A percentile compares a stretch with the other conserved stretches of the same genome.
Conservation (phyloP, 2,113 vertebrate genomes). For the Nymphicus hollandicus region DNA sequence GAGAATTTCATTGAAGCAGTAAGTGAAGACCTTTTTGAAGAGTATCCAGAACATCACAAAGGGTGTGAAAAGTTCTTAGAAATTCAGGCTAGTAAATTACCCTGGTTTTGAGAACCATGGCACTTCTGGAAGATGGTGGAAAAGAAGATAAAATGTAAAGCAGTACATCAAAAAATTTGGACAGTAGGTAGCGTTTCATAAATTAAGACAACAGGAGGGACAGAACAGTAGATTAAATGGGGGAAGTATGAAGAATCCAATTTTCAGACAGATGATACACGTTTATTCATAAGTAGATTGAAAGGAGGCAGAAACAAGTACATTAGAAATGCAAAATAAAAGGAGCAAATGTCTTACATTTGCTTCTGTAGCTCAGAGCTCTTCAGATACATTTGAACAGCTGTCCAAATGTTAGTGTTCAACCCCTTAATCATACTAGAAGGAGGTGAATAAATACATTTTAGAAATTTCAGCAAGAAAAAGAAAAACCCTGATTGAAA, state of each 20-base stretch:
- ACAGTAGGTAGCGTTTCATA: not conserved
- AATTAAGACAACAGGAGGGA: not conserved
- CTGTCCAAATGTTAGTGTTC: constrained; percentile 25
- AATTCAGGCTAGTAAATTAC: not conserved
- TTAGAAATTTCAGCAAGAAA: not conserved
- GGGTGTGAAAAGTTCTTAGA: not conserved
- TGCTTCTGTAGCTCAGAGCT: constrained; percentile 19
- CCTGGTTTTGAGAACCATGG: not conserved
- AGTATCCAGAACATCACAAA: not conserved
- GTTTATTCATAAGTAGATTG: not conserved
- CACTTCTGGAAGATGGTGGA: not conserved
- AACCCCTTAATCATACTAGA: constrained; percentile 10
- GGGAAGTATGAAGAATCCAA: not conserved
- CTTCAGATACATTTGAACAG: constrained; percentile 13
- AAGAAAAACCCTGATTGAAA: not conserved
- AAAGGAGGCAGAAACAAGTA: not conserved
- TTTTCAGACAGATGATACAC: not conserved
- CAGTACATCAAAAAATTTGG: not conserved
- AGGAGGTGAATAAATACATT: not conserved
- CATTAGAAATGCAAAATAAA: not conserved
- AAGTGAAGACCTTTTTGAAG: not conserved
- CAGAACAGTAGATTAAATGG: not conserved
- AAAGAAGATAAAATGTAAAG: not conserved
- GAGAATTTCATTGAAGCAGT: not conserved
- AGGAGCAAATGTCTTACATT: not conserved